phyloP scores from a whole-genome alignment of 2,888 invertebrate genomes.

The Eupithecia pulchellata region DNA sequence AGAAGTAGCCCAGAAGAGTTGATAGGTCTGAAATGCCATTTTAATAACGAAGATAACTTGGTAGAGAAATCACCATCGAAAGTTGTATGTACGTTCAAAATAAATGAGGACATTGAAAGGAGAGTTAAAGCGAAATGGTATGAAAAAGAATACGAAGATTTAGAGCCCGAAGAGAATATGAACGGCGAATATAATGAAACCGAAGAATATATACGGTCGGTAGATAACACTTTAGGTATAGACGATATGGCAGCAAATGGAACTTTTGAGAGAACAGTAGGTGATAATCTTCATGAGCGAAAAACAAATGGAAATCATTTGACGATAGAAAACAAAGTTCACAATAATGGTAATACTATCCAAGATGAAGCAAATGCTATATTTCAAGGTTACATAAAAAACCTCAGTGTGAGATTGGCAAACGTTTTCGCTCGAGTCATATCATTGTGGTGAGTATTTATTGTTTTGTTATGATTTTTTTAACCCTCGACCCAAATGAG shows the following conservation, averaged over 20 bases:
- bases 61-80: constrained; percentile 12
- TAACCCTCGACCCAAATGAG: not conserved
- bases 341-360: not conserved
- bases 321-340: not conserved
- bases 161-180: constrained; percentile 21
- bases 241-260: not conserved
- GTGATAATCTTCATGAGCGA: not conserved
- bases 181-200: not conserved
- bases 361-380: not conserved
- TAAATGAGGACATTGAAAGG: constrained; percentile 36
- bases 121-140: constrained; percentile 31
- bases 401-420: not conserved
- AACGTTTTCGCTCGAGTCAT: not conserved
- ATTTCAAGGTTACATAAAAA: not conserved
- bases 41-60: constrained; percentile 16
- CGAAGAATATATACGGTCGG: not conserved
- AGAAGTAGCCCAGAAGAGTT: not conserved
- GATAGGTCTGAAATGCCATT: constrained; percentile 14
- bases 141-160: constrained; percentile 45
- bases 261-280: not conserved
- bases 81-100: constrained; percentile 32
- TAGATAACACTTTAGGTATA: not conserved
- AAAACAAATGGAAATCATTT: not conserved
- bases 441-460: constrained; percentile 20
- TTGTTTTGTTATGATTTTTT: not conserved